phyloP scores from a whole-genome alignment of 2,888 invertebrate genomes.

The Rhimphoctona megacephalus region DNA sequence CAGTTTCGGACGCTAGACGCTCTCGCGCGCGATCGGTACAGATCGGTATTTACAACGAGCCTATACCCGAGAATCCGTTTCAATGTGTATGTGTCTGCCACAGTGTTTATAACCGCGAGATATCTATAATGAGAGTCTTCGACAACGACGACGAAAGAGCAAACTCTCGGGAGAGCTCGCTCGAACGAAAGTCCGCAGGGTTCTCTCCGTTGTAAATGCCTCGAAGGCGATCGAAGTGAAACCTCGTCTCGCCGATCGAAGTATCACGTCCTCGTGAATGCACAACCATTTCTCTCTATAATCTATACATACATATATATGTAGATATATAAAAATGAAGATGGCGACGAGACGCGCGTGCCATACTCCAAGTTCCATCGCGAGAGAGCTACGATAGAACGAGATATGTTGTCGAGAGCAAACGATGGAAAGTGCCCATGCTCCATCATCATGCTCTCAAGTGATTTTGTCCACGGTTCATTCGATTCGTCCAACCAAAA shows the following conservation, averaged over 20 bases:
- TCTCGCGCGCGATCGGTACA: conserved; percentile 51
- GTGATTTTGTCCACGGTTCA: conserved; percentile 19
- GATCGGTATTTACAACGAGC: conserved; percentile 43
- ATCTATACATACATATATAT: conserved; percentile 48
- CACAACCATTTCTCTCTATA: conserved; percentile 70
- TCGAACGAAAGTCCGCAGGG: conserved; percentile 66
- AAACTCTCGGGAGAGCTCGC: conserved; percentile 58
- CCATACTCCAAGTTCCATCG: conserved; percentile 51
- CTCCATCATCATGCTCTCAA: background rate
- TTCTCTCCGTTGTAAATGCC: conserved; percentile 64
- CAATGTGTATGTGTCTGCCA: background rate
- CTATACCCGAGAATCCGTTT: conserved; percentile 9
- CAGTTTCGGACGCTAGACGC: conserved; percentile 55
- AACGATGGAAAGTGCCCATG: conserved; percentile 46
- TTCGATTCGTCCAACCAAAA: background rate
- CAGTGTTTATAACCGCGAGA: conserved; percentile 36
- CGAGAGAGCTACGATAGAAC: conserved; percentile 36
- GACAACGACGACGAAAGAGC: conserved; percentile 45
- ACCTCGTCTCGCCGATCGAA: conserved; percentile 65
- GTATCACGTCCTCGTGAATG: conserved; percentile 61
- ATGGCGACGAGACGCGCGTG: conserved; percentile 54
- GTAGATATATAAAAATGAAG: conserved; percentile 20
- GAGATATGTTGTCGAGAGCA: conserved; percentile 1
- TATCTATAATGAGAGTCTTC: conserved; percentile 63
- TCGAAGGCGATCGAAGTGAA: conserved; percentile 72